Conservation (phyloP, 2,797 vertebrate genomes). For the Mus spretus region DNA sequence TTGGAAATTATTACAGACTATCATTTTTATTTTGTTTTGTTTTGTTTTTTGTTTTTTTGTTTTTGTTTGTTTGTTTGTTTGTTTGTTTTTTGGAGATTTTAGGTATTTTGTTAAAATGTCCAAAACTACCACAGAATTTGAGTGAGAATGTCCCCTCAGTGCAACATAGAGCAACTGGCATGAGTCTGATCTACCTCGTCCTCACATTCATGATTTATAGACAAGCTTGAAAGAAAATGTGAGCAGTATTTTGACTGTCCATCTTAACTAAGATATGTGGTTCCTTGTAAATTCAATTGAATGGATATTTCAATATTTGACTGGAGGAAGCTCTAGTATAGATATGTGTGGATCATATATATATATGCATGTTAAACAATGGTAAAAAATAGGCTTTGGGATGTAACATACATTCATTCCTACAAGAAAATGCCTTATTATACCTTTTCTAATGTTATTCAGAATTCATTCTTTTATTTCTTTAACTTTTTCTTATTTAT, state of each 20-base stretch:
- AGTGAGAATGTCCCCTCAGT: not conserved
- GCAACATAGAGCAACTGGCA: not conserved
- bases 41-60: no score
- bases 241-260: not conserved
- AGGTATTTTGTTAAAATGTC: not conserved
- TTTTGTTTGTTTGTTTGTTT: no score
- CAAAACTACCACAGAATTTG: not conserved
- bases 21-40: not conserved
- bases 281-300: not conserved
- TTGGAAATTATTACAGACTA: not conserved
- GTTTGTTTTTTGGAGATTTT: not conserved
- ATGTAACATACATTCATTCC: not conserved
- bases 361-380: not conserved
- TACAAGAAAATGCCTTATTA: not conserved
- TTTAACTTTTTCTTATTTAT: not conserved
- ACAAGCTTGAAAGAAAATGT: not conserved
- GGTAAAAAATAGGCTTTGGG: not conserved
- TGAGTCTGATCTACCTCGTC: not conserved
- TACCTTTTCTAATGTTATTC: not conserved
- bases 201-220: not conserved
- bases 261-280: not conserved
- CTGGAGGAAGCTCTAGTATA: not conserved
- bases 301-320: not conserved
- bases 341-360: not conserved
- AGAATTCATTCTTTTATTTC: not conserved